Percentiles rank a stretch among this genome's conserved stretches.
Evolutionary conservation across 2,113 vertebrate genomes (phyloP).

Genomic region (Caranx ignobilis): DNA sequence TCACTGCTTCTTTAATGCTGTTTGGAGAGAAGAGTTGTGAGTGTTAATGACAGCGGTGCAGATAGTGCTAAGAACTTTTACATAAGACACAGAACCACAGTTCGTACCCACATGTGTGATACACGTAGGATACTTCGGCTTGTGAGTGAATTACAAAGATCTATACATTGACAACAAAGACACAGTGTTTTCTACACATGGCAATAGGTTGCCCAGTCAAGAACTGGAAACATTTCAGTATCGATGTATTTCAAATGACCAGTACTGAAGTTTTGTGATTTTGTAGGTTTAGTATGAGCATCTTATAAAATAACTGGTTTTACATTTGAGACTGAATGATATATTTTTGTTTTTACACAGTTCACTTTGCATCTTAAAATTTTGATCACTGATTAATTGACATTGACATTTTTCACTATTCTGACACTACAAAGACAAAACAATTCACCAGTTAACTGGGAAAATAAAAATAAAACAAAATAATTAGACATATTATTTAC

Average conservation of each 20-base stretch:
- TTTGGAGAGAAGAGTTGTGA: conserved; percentile 20
- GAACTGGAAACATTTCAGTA: background rate
- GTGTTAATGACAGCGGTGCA: conserved; percentile 15
- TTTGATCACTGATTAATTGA: no score
- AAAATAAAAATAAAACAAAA: background rate
- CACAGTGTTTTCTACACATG: background rate
- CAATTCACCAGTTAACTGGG: background rate
- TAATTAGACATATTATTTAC: background rate
- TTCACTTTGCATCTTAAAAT: background rate
- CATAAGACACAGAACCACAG: background rate
- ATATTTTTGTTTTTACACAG: background rate
- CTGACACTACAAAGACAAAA: background rate
- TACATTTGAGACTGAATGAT: background rate
- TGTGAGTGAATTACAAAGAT: conserved; percentile 12
- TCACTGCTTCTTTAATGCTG: conserved; percentile 94
- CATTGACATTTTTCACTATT: background rate
- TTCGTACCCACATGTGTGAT: background rate
- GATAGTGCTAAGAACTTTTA: conserved; percentile 6
- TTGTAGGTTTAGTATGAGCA: background rate
- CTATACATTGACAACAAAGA: background rate
- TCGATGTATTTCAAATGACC: background rate
- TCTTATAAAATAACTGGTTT: background rate
- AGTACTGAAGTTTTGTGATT: background rate
- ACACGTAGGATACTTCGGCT: background rate
- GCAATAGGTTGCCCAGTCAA: background rate